These are phyloP conservation scores for Virgularia gustaviana DNA, from an alignment of 92 coral and sea anemone genomes.

Conservation along the genomic window DNA sequence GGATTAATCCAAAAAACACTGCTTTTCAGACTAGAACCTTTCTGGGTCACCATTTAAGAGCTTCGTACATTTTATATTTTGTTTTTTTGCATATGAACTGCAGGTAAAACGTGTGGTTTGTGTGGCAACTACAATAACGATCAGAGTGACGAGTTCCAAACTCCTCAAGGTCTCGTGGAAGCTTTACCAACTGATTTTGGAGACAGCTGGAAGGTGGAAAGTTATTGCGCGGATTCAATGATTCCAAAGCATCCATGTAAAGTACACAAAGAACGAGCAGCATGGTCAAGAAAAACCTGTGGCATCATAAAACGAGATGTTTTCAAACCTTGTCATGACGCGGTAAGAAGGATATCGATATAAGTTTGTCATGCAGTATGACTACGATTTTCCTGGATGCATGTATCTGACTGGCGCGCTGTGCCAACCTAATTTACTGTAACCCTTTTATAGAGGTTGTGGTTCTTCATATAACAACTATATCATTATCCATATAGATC, in stretches of 20 bases:
- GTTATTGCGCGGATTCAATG: slow-evolving; percentile 15
- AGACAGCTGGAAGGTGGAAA: slow-evolving; percentile 33
- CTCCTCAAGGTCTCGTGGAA: slow-evolving; percentile 61
- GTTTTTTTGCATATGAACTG: too few species aligned
- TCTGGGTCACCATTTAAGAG: too few species aligned
- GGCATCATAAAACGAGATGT: slow-evolving; percentile 53
- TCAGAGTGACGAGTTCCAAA: slow-evolving; percentile 60
- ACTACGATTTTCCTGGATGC: too few species aligned
- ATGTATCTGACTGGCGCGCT: too few species aligned
- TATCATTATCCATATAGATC: slow-evolving; percentile 8
- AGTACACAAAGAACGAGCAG: slow-evolving; percentile 36
- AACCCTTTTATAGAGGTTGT: too few species aligned
- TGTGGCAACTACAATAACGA: slow-evolving; percentile 79
- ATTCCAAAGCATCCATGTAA: slow-evolving; percentile 33
- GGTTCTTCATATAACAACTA: background rate
- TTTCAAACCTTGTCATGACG: slow-evolving; percentile 58
- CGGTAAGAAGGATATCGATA: too few species aligned
- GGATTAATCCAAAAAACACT: too few species aligned
- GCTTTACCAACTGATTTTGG: slow-evolving; percentile 49
- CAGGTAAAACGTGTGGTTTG: slow-evolving; percentile 70
- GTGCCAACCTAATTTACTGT: too few species aligned
- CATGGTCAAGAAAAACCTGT: slow-evolving; percentile 43
- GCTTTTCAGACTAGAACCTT: too few species aligned
- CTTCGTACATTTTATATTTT: too few species aligned
- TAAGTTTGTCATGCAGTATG: too few species aligned